Percentiles rank a stretch among this genome's conserved stretches.
Conservation (phyloP, 2,888 invertebrate species). For the Phrixothrix hirtus region DNA sequence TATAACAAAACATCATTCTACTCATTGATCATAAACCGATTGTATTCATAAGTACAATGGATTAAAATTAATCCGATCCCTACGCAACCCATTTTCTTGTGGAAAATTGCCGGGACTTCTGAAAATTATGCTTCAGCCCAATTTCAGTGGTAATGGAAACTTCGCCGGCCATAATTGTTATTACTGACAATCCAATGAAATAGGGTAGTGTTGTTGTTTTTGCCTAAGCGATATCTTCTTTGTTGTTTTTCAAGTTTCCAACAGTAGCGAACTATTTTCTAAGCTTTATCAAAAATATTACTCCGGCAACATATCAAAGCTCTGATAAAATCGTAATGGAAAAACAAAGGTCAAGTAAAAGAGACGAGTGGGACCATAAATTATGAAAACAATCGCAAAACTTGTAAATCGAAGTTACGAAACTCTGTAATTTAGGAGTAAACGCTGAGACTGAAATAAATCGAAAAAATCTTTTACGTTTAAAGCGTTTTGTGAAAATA, state of each 20-base stretch:
- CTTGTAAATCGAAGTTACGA: neutral
- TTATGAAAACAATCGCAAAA: constrained; percentile 18
- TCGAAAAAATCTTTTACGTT: neutral
- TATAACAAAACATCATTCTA: too few species aligned
- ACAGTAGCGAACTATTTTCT: neutral
- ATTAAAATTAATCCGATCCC: too few species aligned
- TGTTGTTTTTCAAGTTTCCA: constrained; percentile 1
- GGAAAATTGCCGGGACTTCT: too few species aligned
- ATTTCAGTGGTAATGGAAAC: too few species aligned
- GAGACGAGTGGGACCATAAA: constrained; percentile 16
- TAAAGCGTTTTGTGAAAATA: neutral
- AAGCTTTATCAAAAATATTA: constrained; percentile 25
- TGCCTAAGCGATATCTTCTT: neutral
- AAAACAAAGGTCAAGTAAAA: constrained; percentile 24
- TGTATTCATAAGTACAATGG: too few species aligned
- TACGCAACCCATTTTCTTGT: too few species aligned
- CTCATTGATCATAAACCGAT: too few species aligned
- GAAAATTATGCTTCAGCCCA: too few species aligned
- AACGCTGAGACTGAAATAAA: neutral
- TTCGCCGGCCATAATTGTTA: neutral
- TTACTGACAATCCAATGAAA: constrained; percentile 3
- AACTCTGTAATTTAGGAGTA: too few species aligned
- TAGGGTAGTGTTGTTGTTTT: constrained; percentile 8
- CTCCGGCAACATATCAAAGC: constrained; percentile 14
- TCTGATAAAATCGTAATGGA: constrained; percentile 23